Conservation (phyloP, 2,888 invertebrate species). For the Melanostoma scalare region DNA sequence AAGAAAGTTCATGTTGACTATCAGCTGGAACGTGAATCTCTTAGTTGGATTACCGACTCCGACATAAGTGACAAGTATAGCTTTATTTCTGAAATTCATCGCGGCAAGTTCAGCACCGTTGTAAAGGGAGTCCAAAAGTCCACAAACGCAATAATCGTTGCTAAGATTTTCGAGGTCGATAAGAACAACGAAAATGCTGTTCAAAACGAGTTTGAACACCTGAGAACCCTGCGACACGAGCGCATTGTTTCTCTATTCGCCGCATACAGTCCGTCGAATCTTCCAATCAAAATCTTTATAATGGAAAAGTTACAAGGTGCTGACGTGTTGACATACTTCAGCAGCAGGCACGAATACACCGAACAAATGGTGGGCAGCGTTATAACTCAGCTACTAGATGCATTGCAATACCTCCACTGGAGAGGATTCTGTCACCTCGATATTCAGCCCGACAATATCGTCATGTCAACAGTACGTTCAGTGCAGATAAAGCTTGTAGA, state of each 20-base stretch:
- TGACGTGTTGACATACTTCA: constrained; percentile 93
- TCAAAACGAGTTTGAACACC: constrained; percentile 91
- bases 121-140: constrained; percentile 91
- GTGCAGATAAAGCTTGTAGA: constrained; percentile 95
- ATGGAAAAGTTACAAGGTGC: constrained; percentile 95
- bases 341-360: constrained; percentile 93
- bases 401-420: constrained; percentile 97
- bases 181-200: constrained; percentile 87
- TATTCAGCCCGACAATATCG: constrained; percentile 96
- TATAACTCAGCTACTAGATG: constrained; percentile 93
- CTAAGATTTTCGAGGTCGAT: constrained; percentile 90
- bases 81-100: constrained; percentile 92
- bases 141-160: constrained; percentile 89
- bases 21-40: constrained; percentile 87
- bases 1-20: constrained; percentile 88
- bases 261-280: constrained; percentile 87
- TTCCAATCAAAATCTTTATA: constrained; percentile 87
- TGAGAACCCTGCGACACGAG: constrained; percentile 93
- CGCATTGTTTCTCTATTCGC: constrained; percentile 90
- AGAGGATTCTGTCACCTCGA: constrained; percentile 94
- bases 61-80: constrained; percentile 90
- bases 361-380: constrained; percentile 96
- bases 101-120: constrained; percentile 94
- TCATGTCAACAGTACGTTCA: constrained; percentile 93
- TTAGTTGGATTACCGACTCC: constrained; percentile 87